Base-by-base conservation (phyloP, 2,113 vertebrate species). In the Corvus cornix region DNA sequence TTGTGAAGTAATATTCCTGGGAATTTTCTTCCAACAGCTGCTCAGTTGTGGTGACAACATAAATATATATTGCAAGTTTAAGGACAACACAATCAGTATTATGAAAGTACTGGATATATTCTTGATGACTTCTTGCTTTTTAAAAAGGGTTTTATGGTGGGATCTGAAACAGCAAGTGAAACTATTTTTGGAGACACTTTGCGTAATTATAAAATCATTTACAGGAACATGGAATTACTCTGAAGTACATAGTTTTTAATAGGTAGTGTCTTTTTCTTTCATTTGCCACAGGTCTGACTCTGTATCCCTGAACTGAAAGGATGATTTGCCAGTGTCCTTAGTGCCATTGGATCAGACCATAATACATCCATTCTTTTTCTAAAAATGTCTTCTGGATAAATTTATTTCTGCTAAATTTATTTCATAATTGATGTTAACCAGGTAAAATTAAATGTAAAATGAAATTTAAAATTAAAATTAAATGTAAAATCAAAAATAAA, bases 101-200 rank as follows among this genome's bases (percentile, higher is more conserved):
- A 63, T 8, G 7, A 44, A 74, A 60, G 16, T 59, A 44, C 0
- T 14, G n/a, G 21, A 33, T 55, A 59, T 48, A 77, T 80, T 43
- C 55, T 79, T 84, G 46, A 63, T 78, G 63, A 18, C 27, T 77
- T 94, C 51, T 84, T 1, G 4, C 10, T 78, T 84, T 86, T 87
- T 35, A 90, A 83, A 7, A 46, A n/a, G 30, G 7, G 1, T 64
- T 95, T 90, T 81, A 68, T 78, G 1, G 0, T 72, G 33, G 27
- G 44, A 74, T 81, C 56, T 92, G 44, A 78, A 93, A 75, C 21
- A 72, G 64, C 64, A 91, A 91, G 16, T 55, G 46, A 84, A 89
- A 84, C 69, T 95, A 75, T 88, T 90, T 96, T 89, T 81, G 48
- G 80, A 89, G 27, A 55, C 74, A 80, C 46, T 80, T 75, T 35